phyloP scores from a whole-genome alignment of 1,140 invertebrate species.

The Drosophila saltans region DNA sequence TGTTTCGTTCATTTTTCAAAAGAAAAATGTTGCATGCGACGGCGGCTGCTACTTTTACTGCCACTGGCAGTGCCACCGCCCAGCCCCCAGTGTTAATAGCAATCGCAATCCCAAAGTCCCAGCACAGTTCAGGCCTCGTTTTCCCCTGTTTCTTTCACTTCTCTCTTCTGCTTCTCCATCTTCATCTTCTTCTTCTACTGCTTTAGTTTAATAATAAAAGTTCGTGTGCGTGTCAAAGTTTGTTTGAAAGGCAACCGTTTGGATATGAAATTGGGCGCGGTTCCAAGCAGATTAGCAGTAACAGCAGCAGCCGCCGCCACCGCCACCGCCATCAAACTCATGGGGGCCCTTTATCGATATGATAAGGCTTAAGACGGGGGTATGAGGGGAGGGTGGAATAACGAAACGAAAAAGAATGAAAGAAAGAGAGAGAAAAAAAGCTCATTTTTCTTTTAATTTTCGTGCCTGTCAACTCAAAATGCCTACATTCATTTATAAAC shows the following conservation, averaged over 20 bases:
- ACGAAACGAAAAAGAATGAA: slow-evolving; percentile 30
- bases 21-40: slow-evolving; percentile 81
- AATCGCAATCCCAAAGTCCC: slow-evolving; percentile 17
- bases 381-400: slow-evolving; percentile 18
- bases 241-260: slow-evolving; percentile 75
- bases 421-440: slow-evolving; percentile 47
- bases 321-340: slow-evolving; percentile 6
- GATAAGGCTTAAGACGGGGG: slow-evolving; percentile 24
- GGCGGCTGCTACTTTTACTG: slow-evolving; percentile 72
- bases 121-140: too few relatives aligned
- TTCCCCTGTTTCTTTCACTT: background rate
- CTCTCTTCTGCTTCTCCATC: background rate
- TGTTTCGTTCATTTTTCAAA: slow-evolving; percentile 83
- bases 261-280: slow-evolving; percentile 68
- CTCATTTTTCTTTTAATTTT: slow-evolving; percentile 83
- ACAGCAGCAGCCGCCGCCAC: slow-evolving; percentile 40
- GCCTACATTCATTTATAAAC: slow-evolving; percentile 82
- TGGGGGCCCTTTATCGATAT: slow-evolving; percentile 49
- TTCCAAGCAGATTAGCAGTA: slow-evolving; percentile 68
- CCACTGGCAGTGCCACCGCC: slow-evolving; percentile 58
- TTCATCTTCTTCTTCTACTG: slow-evolving; percentile 12
- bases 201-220: slow-evolving; percentile 72
- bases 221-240: slow-evolving; percentile 81
- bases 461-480: slow-evolving; percentile 82
- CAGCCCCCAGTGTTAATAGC: slow-evolving; percentile 30